Conservation (phyloP, 2,888 invertebrate genomes). For the Drosophila paucipuncta region DNA sequence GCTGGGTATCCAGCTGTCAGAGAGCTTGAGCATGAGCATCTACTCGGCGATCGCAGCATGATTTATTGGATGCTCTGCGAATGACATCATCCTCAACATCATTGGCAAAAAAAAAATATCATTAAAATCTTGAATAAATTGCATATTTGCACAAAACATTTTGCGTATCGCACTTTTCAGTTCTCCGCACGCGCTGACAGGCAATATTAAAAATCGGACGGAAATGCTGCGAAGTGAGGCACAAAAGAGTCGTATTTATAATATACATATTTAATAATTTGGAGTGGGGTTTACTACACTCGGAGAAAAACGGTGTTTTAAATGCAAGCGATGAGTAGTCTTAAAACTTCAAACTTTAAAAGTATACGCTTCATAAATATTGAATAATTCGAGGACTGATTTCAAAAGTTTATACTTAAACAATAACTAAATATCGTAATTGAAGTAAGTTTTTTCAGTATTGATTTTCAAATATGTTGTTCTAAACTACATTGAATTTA, state of each 20-base stretch:
- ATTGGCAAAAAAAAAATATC: constrained; percentile 35
- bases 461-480: neutral
- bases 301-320: neutral
- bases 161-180: constrained; percentile 47
- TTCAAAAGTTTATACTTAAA: neutral
- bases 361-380: neutral
- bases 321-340: too few species aligned
- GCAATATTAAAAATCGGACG: constrained; percentile 29
- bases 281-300: neutral
- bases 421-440: neutral
- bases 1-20: constrained; percentile 56
- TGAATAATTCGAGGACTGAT: neutral
- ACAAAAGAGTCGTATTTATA: constrained; percentile 27
- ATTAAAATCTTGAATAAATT: constrained; percentile 50
- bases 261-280: neutral
- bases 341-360: neutral
- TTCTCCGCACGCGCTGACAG: constrained; percentile 31
- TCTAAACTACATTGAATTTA: neutral
- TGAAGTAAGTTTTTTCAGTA: neutral
- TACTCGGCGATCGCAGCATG: constrained; percentile 54
- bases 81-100: constrained; percentile 73
- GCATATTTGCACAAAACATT: constrained; percentile 35
- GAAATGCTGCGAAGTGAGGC: constrained; percentile 28
- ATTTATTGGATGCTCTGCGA: constrained; percentile 60
- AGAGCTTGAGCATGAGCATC: constrained; percentile 53